Base-by-base conservation (phyloP, 2,113 vertebrate genomes). In the Jacana jacana region DNA sequence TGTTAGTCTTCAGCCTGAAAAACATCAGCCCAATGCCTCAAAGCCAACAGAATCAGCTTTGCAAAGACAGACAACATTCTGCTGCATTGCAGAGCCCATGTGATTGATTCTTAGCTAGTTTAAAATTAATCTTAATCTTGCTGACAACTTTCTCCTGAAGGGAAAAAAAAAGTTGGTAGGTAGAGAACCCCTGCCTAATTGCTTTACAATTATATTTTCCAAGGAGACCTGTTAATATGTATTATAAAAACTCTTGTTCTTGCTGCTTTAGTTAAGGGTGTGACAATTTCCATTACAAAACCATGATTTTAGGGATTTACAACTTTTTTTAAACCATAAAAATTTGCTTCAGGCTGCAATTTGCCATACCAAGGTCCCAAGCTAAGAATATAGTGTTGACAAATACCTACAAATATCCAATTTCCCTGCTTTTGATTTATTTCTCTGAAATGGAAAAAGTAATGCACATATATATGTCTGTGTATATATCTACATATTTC, bases 201-300 rank as follows among this genome's bases (percentile, higher is more conserved):
- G 60, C 28, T 92, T 96, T 71, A 79, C 78, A 96, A 85, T 73
- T 92, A 33, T 87, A 57, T 93, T 95, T 96, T 94, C 78, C 66
- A 87, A 89, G 51, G 18, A 94, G 54, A 48, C 78, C 13, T 55
- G 94, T 95, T 95, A 94, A 78, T 91, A 89, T 85, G 35, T 72
- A 95, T 92, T 93, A 78, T 30, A 42, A 68, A 68, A 68, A 68
- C n/a, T 86, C 61, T 63, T 70, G 14, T 86, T 82, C 76, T 91
- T 64, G 66, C 28, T 92, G 63, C 44, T 87, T 7, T 88, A 83
- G 46, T 91, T 86, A 90, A 85, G 44, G 11, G 33, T 89, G 82
- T 72, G 71, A 79, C 0, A 0, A 44, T 77, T 97, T 93, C 42
- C 79, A 79, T 89, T 93, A 76, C 2, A n/a, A 91, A 66, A n/a